Evolutionary conservation across 2,888 invertebrate genomes (phyloP).

Genomic region (Argyresthia albistria): DNA sequence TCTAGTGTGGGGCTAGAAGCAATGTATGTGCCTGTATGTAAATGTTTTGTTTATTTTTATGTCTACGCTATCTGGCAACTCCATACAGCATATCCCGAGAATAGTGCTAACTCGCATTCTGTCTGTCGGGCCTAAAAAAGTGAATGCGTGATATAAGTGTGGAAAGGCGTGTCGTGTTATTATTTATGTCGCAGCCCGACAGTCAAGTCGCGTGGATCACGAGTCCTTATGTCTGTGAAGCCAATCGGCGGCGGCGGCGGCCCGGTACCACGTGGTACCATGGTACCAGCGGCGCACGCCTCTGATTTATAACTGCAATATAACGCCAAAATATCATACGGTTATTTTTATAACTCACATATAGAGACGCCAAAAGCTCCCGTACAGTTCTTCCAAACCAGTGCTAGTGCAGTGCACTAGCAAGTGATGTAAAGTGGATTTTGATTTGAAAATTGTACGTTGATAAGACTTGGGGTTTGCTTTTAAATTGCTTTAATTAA

Average conservation of each 20-base stretch:
- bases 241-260: background rate
- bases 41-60: too few relatives aligned
- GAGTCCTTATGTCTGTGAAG: background rate
- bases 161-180: constrained; percentile 7
- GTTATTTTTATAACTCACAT: constrained; percentile 63
- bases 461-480: too few relatives aligned
- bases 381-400: constrained; percentile 2
- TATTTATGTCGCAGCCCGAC: constrained; percentile 7
- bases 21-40: too few relatives aligned
- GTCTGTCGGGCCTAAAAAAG: too few relatives aligned
- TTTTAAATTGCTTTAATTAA: too few relatives aligned
- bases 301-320: constrained; percentile 68
- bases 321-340: constrained; percentile 59
- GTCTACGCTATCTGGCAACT: too few relatives aligned
- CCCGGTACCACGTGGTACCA: background rate
- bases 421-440: too few relatives aligned
- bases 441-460: too few relatives aligned
- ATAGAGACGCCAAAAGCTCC: constrained; percentile 20
- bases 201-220: constrained; percentile 6
- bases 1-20: too few relatives aligned
- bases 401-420: too few relatives aligned
- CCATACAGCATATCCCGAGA: too few relatives aligned
- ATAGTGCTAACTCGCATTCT: too few relatives aligned
- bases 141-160: constrained; percentile 6
- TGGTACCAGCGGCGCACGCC: constrained; percentile 11